Percentiles rank a stretch among this genome's conserved stretches.
Conservation (phyloP, 2,113 vertebrate genomes). For the Rattus rattus region DNA sequence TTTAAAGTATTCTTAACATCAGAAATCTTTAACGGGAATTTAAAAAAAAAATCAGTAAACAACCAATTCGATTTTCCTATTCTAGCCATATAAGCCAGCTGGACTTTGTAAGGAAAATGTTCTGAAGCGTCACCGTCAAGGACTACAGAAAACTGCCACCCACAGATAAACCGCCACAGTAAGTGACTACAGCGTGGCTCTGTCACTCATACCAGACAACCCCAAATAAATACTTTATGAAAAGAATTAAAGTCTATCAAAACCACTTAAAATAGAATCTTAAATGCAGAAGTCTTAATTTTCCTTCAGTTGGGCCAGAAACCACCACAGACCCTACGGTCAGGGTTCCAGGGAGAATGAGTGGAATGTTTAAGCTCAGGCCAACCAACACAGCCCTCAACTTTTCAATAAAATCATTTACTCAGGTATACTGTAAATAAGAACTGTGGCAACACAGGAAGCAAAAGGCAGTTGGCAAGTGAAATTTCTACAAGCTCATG, state of each 20-base stretch:
- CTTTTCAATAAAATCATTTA: constrained; percentile 77
- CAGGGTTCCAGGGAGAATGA: constrained; percentile 77
- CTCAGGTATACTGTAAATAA: constrained; percentile 79
- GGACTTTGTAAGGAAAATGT: constrained; percentile 70
- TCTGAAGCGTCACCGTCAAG: constrained; percentile 64
- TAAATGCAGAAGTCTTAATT: constrained; percentile 80
- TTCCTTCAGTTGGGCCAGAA: constrained; percentile 79
- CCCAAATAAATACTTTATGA: constrained; percentile 76
- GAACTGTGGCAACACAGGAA: constrained; percentile 80
- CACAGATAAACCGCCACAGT: constrained; percentile 66
- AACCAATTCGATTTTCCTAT: constrained; percentile 52
- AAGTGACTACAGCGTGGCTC: constrained; percentile 73
- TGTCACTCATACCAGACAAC: constrained; percentile 74
- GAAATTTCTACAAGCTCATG: constrained; percentile 84
- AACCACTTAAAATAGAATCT: constrained; percentile 74
- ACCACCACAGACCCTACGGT: constrained; percentile 81
- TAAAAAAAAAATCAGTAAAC: constrained; percentile 62
- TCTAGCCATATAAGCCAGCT: constrained; percentile 53
- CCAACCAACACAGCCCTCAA: constrained; percentile 74
- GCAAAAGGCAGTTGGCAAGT: constrained; percentile 84
- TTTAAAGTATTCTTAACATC: constrained; percentile 69
- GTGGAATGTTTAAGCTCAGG: constrained; percentile 84
- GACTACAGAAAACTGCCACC: constrained; percentile 76
- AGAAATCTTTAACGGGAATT: constrained; percentile 64
- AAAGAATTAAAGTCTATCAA: constrained; percentile 78